Percentiles rank a stretch among this genome's conserved stretches.
These are phyloP conservation scores for Meloidogyne hapla DNA, from an alignment of 1,140 invertebrate species.

Conservation along the genomic window DNA sequence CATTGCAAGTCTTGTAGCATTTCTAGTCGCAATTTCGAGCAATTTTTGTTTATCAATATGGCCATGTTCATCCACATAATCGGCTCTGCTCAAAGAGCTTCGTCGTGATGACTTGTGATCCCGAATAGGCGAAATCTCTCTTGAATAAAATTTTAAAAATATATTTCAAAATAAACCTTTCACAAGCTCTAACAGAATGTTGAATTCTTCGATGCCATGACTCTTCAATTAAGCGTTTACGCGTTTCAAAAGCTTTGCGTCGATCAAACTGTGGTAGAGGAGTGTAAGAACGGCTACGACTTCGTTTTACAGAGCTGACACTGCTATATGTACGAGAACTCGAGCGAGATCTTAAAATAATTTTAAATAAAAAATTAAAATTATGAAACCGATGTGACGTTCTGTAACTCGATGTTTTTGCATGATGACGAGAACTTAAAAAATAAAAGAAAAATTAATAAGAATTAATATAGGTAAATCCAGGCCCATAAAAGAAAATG, in stretches of 20 bases:
- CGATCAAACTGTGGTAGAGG: conserved; percentile 11
- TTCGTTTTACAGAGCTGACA: neutral
- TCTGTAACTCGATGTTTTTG: neutral
- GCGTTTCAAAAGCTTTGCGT: conserved; percentile 15
- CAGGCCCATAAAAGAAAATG: too few relatives aligned
- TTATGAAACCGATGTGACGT: neutral
- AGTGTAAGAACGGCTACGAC: conserved; percentile 5
- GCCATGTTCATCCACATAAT: conserved; percentile 28
- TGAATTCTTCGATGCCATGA: conserved; percentile 29
- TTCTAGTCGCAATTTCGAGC: conserved; percentile 36
- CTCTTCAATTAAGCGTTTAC: conserved; percentile 21
- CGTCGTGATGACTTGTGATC: neutral
- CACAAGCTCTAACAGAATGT: conserved; percentile 19
- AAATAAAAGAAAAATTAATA: neutral
- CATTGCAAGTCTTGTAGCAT: conserved; percentile 38
- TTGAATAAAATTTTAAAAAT: neutral
- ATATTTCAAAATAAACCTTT: neutral
- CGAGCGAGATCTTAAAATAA: neutral
- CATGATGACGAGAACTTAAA: neutral
- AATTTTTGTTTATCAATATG: conserved; percentile 35
- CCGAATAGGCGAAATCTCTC: neutral
- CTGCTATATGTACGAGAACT: neutral
- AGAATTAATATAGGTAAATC: too few relatives aligned
- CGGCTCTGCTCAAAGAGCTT: neutral
- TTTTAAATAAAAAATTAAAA: neutral